Percentiles rank a stretch among this genome's conserved stretches.
Conservation (phyloP, 2,113 vertebrate genomes). For the Gallinago jamesoni region DNA sequence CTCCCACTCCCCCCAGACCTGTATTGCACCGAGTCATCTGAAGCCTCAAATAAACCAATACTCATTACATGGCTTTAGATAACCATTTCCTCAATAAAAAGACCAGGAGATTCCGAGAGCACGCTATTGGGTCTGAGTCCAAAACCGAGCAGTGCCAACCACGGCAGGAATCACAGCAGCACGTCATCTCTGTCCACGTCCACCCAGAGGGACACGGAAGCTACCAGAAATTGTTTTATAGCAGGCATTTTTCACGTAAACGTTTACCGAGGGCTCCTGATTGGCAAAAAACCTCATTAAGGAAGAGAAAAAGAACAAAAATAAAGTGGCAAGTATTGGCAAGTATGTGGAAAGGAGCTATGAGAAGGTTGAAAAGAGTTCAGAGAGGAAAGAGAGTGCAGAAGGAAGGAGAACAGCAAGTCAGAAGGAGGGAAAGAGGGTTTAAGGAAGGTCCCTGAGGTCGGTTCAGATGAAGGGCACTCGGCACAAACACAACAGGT, state of each 20-base stretch:
- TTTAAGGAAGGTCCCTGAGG: background rate
- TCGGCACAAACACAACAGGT: background rate
- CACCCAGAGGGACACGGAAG: rapidly evolving
- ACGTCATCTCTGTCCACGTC: background rate
- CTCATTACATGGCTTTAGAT: background rate
- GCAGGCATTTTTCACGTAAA: background rate
- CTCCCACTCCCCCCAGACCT: background rate
- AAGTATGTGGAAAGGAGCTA: background rate
- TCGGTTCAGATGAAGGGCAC: background rate
- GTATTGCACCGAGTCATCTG: background rate
- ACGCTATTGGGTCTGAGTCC: rapidly evolving
- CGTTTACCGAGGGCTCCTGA: background rate
- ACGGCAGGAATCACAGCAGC: background rate
- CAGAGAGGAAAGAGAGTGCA: background rate
- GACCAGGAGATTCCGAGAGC: background rate
- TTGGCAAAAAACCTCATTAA: background rate
- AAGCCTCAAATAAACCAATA: background rate
- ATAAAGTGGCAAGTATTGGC: background rate
- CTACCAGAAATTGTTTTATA: background rate
- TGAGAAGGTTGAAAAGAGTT: background rate
- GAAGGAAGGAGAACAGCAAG: background rate
- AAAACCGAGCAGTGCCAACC: background rate
- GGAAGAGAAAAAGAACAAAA: background rate
- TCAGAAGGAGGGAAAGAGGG: background rate
- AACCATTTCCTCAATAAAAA: background rate